Percentiles rank a stretch among this genome's conserved stretches.
Evolutionary conservation across 2,797 vertebrate species (phyloP).

Genomic region (Eulemur rubriventer): DNA sequence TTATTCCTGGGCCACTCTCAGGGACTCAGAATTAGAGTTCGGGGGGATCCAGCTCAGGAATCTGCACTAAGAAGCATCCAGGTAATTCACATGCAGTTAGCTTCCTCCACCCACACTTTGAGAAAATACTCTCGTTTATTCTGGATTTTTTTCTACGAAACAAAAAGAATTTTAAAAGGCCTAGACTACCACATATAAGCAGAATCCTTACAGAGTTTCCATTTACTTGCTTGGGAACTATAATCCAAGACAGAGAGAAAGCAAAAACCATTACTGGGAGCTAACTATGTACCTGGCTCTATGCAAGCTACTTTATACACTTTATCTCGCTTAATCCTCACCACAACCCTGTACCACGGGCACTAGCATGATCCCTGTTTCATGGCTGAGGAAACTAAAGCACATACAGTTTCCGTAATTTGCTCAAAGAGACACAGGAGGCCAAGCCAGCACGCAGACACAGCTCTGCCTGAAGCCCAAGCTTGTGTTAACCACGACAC

Average conservation of each 20-base stretch:
- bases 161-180: conserved; percentile 46
- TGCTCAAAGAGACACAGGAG: neutral
- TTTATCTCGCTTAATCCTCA: neutral
- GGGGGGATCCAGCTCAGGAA: neutral
- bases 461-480: neutral
- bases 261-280: neutral
- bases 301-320: neutral
- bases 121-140: neutral
- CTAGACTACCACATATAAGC: neutral
- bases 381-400: neutral
- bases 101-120: neutral
- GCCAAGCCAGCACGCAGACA: neutral
- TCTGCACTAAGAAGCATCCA: neutral
- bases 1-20: neutral
- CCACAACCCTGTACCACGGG: neutral
- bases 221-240: neutral
- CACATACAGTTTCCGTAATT: neutral
- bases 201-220: neutral
- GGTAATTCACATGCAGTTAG: neutral
- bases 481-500: too few relatives aligned
- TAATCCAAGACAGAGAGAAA: neutral
- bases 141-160: neutral
- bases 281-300: neutral
- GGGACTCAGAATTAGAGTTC: neutral
- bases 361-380: neutral